Conservation (phyloP, 1,140 invertebrate species). For the Amphibalanus amphitrite region DNA sequence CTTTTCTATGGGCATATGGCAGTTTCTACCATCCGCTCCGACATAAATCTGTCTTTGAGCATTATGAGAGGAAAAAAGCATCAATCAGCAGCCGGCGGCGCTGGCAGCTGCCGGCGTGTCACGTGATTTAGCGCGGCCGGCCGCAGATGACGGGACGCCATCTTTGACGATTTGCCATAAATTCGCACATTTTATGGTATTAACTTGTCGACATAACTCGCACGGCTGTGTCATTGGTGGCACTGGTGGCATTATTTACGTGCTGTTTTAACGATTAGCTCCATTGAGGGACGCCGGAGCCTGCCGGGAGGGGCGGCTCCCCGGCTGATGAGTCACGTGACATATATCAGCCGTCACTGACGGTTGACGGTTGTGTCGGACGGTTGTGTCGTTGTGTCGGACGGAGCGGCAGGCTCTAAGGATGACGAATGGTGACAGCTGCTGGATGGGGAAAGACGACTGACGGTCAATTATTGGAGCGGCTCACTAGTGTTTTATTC, state of each 20-base stretch:
- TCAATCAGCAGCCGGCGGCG: background rate
- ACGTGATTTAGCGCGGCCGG: background rate
- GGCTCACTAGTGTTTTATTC: too few species aligned
- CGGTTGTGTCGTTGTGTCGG: too few species aligned
- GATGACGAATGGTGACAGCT: too few species aligned
- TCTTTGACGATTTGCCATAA: slow-evolving; percentile 1
- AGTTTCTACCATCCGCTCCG: background rate
- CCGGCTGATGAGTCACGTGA: background rate
- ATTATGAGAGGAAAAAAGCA: slow-evolving; percentile 2
- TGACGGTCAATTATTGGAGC: too few species aligned
- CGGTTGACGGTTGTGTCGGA: too few species aligned
- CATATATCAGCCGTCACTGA: background rate
- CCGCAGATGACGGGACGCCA: background rate
- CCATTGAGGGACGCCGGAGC: background rate
- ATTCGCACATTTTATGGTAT: slow-evolving; percentile 2
- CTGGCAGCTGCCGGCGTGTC: background rate
- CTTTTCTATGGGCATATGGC: background rate
- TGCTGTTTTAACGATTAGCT: background rate
- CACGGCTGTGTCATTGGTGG: background rate
- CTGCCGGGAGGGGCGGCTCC: too few species aligned
- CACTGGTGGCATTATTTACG: background rate
- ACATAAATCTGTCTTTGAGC: background rate
- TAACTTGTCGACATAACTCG: slow-evolving; percentile 1
- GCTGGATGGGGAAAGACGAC: too few species aligned
- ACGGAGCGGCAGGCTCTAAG: too few species aligned